A percentile compares a stretch with the other conserved stretches of the same genome.
These are phyloP conservation scores for Cheumatopsyche charites DNA, from an alignment of 1,140 invertebrate species.

Conservation along the genomic window DNA sequence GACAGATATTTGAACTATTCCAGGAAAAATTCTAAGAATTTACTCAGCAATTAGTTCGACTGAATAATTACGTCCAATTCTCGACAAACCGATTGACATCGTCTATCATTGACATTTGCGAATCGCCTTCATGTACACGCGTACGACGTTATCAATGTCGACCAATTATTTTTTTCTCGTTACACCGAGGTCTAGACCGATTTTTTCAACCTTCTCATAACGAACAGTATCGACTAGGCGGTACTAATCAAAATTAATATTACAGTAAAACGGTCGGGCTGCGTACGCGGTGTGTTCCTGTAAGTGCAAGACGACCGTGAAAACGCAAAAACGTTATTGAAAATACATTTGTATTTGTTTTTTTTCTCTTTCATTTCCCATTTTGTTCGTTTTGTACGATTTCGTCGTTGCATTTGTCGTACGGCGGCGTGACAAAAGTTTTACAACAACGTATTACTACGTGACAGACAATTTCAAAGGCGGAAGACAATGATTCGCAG, in stretches of 20 bases:
- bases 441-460: constrained; percentile 25
- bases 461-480: constrained; percentile 27
- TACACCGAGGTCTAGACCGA: constrained; percentile 16
- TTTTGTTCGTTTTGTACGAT: neutral
- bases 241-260: constrained; percentile 8
- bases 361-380: neutral
- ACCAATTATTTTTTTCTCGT: constrained; percentile 13
- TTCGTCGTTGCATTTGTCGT: constrained; percentile 8
- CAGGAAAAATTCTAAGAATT: no score
- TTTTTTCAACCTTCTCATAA: constrained; percentile 20
- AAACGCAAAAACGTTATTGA: constrained; percentile 26
- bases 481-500: constrained; percentile 24
- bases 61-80: no score
- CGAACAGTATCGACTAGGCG: neutral
- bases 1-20: no score
- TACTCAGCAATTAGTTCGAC: no score
- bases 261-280: neutral
- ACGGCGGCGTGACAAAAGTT: constrained; percentile 27
- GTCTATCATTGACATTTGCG: constrained; percentile 20
- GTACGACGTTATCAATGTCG: constrained; percentile 26
- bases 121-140: constrained; percentile 5
- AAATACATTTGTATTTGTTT: constrained; percentile 11
- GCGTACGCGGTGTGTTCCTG: no score
- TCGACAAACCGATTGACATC: constrained; percentile 7
- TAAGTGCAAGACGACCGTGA: constrained; percentile 26